A percentile compares a stretch with the other conserved stretches of the same genome.
phyloP scores from a whole-genome alignment of 2,113 vertebrate species.

The Onychostoma macrolepis region DNA sequence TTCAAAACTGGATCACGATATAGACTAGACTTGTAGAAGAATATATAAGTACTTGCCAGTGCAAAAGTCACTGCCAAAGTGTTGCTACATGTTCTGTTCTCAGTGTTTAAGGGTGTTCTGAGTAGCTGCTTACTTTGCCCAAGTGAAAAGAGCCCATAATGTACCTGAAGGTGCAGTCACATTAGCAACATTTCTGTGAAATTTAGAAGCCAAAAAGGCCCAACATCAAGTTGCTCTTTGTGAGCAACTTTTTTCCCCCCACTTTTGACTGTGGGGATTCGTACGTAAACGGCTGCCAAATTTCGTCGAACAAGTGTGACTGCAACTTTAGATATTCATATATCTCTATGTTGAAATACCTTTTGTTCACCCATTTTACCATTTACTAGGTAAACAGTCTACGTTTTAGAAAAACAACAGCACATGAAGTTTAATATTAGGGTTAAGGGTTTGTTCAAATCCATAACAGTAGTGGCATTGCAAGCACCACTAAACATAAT shows the following conservation, averaged over 20 bases:
- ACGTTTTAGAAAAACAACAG: not conserved
- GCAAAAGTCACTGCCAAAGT: not conserved
- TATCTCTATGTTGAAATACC: no score
- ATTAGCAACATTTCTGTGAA: not conserved
- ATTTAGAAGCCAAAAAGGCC: not conserved
- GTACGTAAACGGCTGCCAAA: no score
- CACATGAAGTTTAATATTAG: not conserved
- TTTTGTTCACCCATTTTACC: no score
- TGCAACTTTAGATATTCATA: no score
- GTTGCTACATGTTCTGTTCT: not conserved
- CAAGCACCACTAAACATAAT: not conserved
- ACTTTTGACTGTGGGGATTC: no score
- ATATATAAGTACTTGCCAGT: not conserved
- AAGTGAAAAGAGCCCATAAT: not conserved
- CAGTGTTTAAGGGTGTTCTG: not conserved
- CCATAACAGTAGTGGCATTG: not conserved
- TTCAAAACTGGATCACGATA: not conserved
- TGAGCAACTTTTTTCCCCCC: no score
- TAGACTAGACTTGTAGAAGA: not conserved
- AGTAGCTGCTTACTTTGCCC: not conserved
- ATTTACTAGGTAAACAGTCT: no score
- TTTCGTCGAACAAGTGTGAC: no score
- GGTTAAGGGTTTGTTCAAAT: not conserved
- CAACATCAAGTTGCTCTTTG: no score
- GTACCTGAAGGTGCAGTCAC: not conserved